Conservation (phyloP, 2,113 vertebrate genomes). For the Prochilodus magdalenae region DNA sequence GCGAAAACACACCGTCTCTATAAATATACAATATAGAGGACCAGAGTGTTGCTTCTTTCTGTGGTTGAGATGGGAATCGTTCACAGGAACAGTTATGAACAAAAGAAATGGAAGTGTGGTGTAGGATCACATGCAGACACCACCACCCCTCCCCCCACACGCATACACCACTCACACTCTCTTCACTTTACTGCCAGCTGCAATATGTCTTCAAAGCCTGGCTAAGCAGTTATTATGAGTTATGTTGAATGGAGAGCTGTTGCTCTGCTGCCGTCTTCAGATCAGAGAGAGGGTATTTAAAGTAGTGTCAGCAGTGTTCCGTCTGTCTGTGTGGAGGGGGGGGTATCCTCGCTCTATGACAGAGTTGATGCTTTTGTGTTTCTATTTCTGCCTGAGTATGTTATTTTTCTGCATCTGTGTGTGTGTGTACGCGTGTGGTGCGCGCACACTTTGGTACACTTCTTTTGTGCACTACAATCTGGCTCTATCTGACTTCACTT, state of each 20-base stretch:
- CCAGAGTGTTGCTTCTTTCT: not conserved
- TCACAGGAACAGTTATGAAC: slow-evolving; percentile 58
- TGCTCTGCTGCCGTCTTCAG: not conserved
- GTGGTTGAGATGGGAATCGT: slow-evolving; percentile 58
- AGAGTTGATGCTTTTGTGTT: not conserved
- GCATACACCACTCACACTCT: slow-evolving; percentile 59
- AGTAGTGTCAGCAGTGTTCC: not conserved
- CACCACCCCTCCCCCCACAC: not conserved
- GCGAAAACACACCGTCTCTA: no score
- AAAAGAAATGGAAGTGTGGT: not conserved
- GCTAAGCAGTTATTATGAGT: slow-evolving; percentile 28
- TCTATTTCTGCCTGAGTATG: not conserved
- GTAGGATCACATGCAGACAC: not conserved
- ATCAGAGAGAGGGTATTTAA: slow-evolving; percentile 13
- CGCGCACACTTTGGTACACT: not conserved
- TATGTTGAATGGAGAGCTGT: slow-evolving; percentile 31
- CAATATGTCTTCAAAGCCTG: slow-evolving; percentile 18
- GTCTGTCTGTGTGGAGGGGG: not conserved
- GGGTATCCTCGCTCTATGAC: not conserved
- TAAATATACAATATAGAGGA: no score
- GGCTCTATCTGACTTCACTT: no score
- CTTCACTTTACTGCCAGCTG: not conserved
- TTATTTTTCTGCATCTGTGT: not conserved
- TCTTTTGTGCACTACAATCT: no score
- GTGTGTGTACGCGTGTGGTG: not conserved